Base-by-base conservation (phyloP, 1,140 invertebrate species). In the Heterodera carotae region DNA sequence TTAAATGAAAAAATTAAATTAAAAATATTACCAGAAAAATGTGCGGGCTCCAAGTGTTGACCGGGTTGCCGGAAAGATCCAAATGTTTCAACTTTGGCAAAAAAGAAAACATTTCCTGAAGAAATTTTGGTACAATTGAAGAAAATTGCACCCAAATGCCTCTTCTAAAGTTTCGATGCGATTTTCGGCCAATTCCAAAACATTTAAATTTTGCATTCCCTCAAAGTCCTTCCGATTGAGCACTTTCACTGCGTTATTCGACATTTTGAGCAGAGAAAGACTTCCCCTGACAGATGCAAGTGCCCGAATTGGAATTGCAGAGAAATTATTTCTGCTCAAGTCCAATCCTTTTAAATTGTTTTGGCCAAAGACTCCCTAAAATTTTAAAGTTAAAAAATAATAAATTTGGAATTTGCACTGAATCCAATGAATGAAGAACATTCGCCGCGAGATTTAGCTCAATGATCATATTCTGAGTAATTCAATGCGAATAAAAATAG, bases 161-260 rank as follows among this genome's bases (percentile, higher is more conserved):
- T 82, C 82, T 53, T 83, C 82, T 27, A 83, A 67, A 59, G 34
- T 33, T 78, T 83, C 83, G 48, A 83, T 82, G 34, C 76, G 69
- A 62, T 83, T 83, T 64, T 82, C 39, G 8, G 67, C 34, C n/a
- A 83, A 69, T 56, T 66, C 68, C 60, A 83, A 64, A 12, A 34
- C 15, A 39, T 66, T 82, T 31, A 81, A 59, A 36, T 67, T 69
- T 8, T 70, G 33, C 62, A 82, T 59, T 39, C 48, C 80, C 34
- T 74, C 60, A 43, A 83, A 78, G 39, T 81, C 64, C 25, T 36
- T 56, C 33, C 34, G 69, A 25, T 66, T 39, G 25, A 83, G 43
- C 8, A 69, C 48, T 33, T 75, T 69, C 27, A 83, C 60, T 29
- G 18, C 29, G 70, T 83, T 83, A 10, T 43, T n/a, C 5, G 74